A percentile compares a stretch with the other conserved stretches of the same genome.
phyloP scores from a whole-genome alignment of 2,888 invertebrate genomes.

The Allolobophora icterica region DNA sequence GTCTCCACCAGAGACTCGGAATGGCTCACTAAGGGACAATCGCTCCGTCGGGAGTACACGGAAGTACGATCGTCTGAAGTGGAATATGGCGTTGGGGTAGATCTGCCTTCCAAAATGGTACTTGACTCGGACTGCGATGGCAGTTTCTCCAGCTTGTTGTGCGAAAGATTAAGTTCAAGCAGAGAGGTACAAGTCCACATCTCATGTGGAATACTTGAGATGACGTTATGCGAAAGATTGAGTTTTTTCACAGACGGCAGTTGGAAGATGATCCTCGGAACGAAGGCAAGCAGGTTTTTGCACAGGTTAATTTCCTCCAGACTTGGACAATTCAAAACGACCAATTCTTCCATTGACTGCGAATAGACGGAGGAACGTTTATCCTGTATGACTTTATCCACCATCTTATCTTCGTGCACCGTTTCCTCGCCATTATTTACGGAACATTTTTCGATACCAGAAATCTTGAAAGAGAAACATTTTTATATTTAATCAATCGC shows the following conservation, averaged over 20 bases:
- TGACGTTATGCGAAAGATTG: slow-evolving; percentile 92
- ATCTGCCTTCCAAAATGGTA: slow-evolving; percentile 35
- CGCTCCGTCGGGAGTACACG: not conserved
- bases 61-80: not conserved
- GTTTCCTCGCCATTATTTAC: not conserved
- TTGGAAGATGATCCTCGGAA: slow-evolving; percentile 82
- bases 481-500: not conserved
- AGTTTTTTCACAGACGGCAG: slow-evolving; percentile 80
- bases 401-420: not conserved
- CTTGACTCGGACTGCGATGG: not conserved
- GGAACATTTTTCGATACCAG: not conserved
- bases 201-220: slow-evolving; percentile 80
- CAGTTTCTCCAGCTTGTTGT: slow-evolving; percentile 75
- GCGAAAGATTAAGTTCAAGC: slow-evolving; percentile 84
- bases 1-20: not conserved
- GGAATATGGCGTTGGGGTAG: not conserved
- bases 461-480: not conserved
- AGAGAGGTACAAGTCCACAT: slow-evolving; percentile 87
- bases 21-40: not conserved
- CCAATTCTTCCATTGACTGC: not conserved
- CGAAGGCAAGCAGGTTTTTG: slow-evolving; percentile 78
- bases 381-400: not conserved
- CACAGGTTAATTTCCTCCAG: slow-evolving; percentile 90
- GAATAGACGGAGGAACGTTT: not conserved
- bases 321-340: slow-evolving; percentile 69